phyloP scores from a whole-genome alignment of 2,797 vertebrate genomes.

The Poecile montanus region DNA sequence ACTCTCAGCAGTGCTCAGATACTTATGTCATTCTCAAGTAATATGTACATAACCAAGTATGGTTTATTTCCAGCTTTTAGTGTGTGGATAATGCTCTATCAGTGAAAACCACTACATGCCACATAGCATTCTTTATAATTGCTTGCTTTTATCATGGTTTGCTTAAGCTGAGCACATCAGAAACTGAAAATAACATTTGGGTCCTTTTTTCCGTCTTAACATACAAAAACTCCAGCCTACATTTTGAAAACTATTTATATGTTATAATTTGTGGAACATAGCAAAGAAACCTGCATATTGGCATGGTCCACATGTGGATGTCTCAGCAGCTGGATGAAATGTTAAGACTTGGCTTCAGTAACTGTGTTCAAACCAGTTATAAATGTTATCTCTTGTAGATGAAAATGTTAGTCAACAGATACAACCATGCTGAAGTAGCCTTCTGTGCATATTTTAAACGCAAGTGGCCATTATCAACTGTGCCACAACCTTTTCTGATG shows the following conservation, averaged over 20 bases:
- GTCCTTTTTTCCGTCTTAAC: background rate
- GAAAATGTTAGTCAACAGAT: background rate
- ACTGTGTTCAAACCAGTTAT: background rate
- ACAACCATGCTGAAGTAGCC: background rate
- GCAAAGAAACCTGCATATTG: background rate
- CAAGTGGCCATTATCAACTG: background rate
- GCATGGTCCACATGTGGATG: background rate
- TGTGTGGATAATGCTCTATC: background rate
- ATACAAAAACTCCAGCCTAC: background rate
- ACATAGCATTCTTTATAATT: background rate
- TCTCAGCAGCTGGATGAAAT: constrained; percentile 18
- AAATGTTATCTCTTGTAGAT: background rate
- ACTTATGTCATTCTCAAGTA: background rate
- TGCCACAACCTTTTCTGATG: background rate
- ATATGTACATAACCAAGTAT: background rate
- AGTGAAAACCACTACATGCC: constrained; percentile 10
- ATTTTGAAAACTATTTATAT: constrained; percentile 16
- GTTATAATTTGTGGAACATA: constrained; percentile 12
- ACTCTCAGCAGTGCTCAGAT: background rate
- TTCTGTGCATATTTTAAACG: background rate
- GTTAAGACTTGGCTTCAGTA: background rate
- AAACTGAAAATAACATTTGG: constrained; percentile 1
- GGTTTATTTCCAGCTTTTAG: background rate
- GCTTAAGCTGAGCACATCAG: background rate
- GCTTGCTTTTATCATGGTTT: constrained; percentile 1